Evolutionary conservation across 2,113 vertebrate species (phyloP).

Genomic region (Trematomus loennbergii): DNA sequence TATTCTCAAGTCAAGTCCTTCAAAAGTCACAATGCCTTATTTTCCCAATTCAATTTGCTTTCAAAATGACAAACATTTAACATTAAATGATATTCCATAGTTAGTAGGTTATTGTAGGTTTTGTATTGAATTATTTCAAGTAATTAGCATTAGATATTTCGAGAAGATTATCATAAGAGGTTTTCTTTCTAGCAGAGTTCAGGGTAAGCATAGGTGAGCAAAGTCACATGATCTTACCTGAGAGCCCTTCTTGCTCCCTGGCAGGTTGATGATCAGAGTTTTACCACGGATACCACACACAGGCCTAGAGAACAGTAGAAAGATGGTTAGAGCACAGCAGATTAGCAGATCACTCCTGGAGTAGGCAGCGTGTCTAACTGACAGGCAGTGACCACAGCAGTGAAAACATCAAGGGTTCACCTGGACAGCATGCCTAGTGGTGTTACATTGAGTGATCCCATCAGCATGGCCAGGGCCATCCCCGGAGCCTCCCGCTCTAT

Average conservation of each 20-base stretch:
- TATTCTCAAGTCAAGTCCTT: neutral
- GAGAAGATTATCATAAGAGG: neutral
- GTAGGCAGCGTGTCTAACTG: neutral
- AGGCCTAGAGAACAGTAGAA: conserved; percentile 85
- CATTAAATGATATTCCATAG: neutral
- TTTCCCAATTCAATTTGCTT: neutral
- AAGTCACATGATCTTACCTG: conserved; percentile 86
- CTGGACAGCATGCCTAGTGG: conserved; percentile 99
- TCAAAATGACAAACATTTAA: neutral
- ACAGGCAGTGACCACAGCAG: neutral
- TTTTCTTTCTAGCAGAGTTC: neutral
- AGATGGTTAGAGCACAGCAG: conserved; percentile 15
- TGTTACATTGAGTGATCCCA: conserved; percentile 99
- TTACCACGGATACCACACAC: conserved; percentile 99
- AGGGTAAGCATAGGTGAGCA: neutral
- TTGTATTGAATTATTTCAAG: no score
- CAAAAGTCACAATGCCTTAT: neutral
- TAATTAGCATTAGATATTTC: neutral
- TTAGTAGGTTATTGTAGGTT: no score
- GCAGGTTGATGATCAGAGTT: conserved; percentile 99
- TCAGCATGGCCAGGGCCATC: conserved; percentile 99
- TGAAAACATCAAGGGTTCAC: conserved; percentile 79
- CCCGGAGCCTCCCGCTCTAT: conserved; percentile 98
- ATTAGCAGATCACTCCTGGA: conserved; percentile 1
- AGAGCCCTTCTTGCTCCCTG: conserved; percentile 99